A percentile compares a stretch with the other conserved stretches of the same genome.
Evolutionary conservation across 2,113 vertebrate species (phyloP).

Genomic region (Forbesichthys papilliferus): DNA sequence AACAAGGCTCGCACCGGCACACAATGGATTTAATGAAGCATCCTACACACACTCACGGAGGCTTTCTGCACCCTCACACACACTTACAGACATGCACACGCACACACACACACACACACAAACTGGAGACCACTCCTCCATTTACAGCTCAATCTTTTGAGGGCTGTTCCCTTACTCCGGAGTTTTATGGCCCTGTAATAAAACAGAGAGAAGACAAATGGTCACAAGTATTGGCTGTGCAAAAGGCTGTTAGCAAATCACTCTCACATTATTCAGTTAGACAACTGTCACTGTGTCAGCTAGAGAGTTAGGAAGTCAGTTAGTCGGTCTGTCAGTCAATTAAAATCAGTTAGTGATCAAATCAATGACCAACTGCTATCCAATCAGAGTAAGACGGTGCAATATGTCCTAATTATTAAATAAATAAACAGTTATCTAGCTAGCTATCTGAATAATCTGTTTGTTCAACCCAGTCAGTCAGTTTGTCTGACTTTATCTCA

Average conservation of each 20-base stretch:
- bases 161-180: conserved; percentile 52
- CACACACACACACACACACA: conserved; percentile 15
- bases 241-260: too few species aligned
- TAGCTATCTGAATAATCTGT: neutral
- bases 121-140: conserved; percentile 33
- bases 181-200: too few species aligned
- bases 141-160: conserved; percentile 68
- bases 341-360: neutral
- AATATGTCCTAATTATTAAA: conserved; percentile 6
- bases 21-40: conserved; percentile 77
- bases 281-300: too few species aligned
- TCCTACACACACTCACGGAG: conserved; percentile 19
- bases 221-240: too few species aligned
- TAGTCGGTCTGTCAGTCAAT: neutral
- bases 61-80: neutral
- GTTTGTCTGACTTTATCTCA: neutral
- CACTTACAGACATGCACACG: conserved; percentile 6
- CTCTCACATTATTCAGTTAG: too few species aligned
- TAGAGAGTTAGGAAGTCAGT: neutral
- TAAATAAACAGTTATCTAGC: neutral
- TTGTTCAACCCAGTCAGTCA: neutral
- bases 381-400: too few species aligned
- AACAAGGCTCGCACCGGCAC: conserved; percentile 52
- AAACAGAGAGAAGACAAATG: too few species aligned
- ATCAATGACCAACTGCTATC: too few species aligned